Evolutionary conservation across 1,140 invertebrate species (phyloP), one percentile per base, ranked within the genome.

Genomic region (Hylaeus anthracinus): DNA sequence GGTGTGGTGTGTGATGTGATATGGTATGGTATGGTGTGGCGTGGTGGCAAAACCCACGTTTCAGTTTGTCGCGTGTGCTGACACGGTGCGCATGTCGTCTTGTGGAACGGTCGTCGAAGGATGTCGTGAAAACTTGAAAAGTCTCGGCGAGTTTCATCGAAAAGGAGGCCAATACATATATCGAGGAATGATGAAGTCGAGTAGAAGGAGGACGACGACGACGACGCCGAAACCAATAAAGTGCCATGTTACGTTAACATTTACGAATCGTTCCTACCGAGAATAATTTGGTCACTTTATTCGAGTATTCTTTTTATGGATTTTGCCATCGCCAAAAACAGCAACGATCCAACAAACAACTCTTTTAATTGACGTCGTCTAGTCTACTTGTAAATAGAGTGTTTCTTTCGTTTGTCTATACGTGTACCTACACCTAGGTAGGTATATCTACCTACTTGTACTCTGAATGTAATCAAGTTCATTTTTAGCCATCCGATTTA

Each of bases 1-100:
- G 26, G 26, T 0, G 26, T 26, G 26, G 26, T 26, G 26, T 26
- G 26, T 26, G 26, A 26, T 26, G 26, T 26, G 26, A 26, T 26
- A 26, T 26, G 26, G 26, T 26, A 26, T 26, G 26, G 26, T 26
- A 26, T 26, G 26, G 26, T 26, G 26, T 26, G 26, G 26, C 26
- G 26, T 26, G 26, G 26, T 26, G 64, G 82, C 75, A 72, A 84
- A 82, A 88, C 82, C 83, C 88, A 87, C 88, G 86, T 90, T 86
- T 90, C 89, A 91, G 90, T 92, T 83, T 76, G 87, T 90, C 87
- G 86, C 88, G 87, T 87, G 86, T 88, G 74, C 84, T 86, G 79
- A 61, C 86, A 79, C 87, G 66, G 83, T 84, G 79, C 87, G 86
- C 87, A 82, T 80, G 75, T 48, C 55, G 63, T 65, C 39, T 8